A percentile compares a stretch with the other conserved stretches of the same genome.
These are phyloP conservation scores for Xenopus tropicalis DNA, from an alignment of 2,113 vertebrate genomes.

Conservation along the genomic window UCB_Xtro_10.0 CM004450.2:75520501-75521000, in stretches of 20 bases:
- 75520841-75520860: conserved; percentile 10
- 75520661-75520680: background rate
- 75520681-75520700: conserved; percentile 17
- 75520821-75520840: conserved; percentile 3
- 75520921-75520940: conserved; percentile 1
- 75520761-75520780: conserved; percentile 50
- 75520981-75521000: conserved; percentile 20
- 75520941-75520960: conserved; percentile 34
- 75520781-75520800: conserved; percentile 3
- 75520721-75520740: conserved; percentile 83
- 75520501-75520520: no score
- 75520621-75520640: conserved; percentile 81
- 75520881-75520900: background rate
- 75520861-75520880: conserved; percentile 13
- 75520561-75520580: conserved; percentile 71
- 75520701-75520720: conserved; percentile 42
- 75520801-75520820: background rate
- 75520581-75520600: conserved; percentile 76
- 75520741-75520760: conserved; percentile 73
- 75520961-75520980: conserved; percentile 31
- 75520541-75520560: conserved; percentile 73
- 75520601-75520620: conserved; percentile 89
- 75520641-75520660: conserved; percentile 65
- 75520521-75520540: no score
- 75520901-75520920: conserved; percentile 15